A percentile compares a stretch with the other conserved stretches of the same genome.
These are phyloP conservation scores for Triplophysa tibetana DNA, from an alignment of 2,113 vertebrate genomes.

Conservation along the genomic window DNA sequence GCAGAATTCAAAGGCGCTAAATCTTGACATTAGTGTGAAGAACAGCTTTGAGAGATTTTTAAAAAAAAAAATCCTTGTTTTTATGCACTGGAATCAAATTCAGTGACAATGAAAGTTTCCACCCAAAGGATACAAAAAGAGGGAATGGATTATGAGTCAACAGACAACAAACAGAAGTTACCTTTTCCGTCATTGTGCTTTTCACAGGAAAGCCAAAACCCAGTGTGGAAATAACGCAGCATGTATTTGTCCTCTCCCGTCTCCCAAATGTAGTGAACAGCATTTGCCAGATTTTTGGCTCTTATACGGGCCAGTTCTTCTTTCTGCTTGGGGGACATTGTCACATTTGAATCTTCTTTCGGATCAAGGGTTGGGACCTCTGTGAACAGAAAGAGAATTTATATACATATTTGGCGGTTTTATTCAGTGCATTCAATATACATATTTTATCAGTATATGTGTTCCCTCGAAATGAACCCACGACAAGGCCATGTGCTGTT, in stretches of 20 bases:
- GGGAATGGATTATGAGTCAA: neutral
- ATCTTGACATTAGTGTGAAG: slow-evolving; percentile 13
- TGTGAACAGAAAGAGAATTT: slow-evolving; percentile 41
- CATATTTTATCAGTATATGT: no score
- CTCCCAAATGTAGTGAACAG: slow-evolving; percentile 83
- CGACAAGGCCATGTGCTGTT: no score
- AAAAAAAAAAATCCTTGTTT: no score
- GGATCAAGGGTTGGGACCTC: slow-evolving; percentile 68
- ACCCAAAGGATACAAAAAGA: neutral
- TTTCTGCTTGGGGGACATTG: slow-evolving; percentile 63
- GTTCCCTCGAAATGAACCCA: no score
- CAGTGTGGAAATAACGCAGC: slow-evolving; percentile 82
- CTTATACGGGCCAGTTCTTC: slow-evolving; percentile 63
- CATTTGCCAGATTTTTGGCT: slow-evolving; percentile 72
- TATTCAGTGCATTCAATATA: no score
- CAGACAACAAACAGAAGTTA: neutral
- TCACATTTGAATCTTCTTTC: slow-evolving; percentile 59
- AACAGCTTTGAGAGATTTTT: slow-evolving; percentile 2
- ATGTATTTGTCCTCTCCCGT: slow-evolving; percentile 84
- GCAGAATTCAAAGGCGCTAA: neutral
- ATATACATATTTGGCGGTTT: no score
- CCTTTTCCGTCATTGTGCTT: slow-evolving; percentile 74
- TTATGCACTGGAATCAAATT: neutral
- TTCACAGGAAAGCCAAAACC: slow-evolving; percentile 84
- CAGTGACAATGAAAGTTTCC: neutral